Percentiles rank a stretch among this genome's conserved stretches.
Evolutionary conservation across 2,113 vertebrate species (phyloP).

Genomic region (Phodopus roborovskii): DNA sequence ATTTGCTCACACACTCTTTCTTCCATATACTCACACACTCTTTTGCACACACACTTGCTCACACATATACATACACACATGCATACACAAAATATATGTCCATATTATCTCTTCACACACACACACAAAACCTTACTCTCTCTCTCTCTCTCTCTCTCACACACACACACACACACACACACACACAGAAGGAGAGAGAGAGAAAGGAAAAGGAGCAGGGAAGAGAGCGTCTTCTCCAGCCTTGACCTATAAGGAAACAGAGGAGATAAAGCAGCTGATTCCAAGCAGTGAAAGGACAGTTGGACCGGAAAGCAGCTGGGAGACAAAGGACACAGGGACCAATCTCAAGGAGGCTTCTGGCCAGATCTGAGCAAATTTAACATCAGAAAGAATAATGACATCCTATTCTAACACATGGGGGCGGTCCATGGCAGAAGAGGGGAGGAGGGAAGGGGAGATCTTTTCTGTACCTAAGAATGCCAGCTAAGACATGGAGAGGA

Average conservation of each 20-base stretch:
- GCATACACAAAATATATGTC: background rate
- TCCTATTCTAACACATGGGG: background rate
- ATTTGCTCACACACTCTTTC: too few species aligned
- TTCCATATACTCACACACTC: too few species aligned
- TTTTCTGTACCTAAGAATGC: background rate
- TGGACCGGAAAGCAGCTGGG: background rate
- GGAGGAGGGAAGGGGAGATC: background rate
- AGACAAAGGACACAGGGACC: background rate
- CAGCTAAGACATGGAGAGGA: background rate
- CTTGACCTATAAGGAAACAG: background rate
- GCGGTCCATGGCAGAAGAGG: background rate
- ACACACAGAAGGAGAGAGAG: background rate
- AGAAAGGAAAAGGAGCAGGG: too few species aligned
- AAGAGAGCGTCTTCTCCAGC: background rate
- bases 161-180: background rate
- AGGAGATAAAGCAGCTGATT: background rate
- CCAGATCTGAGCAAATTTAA: background rate
- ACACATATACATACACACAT: too few species aligned
- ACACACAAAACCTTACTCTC: background rate
- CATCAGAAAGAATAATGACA: background rate
- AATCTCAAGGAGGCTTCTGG: background rate
- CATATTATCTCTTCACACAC: background rate
- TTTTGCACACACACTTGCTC: too few species aligned
- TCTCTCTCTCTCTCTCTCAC: too few species aligned
- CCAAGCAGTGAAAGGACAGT: background rate